Base-by-base conservation (phyloP, 1,140 invertebrate genomes). In the Planococcus citri region DNA sequence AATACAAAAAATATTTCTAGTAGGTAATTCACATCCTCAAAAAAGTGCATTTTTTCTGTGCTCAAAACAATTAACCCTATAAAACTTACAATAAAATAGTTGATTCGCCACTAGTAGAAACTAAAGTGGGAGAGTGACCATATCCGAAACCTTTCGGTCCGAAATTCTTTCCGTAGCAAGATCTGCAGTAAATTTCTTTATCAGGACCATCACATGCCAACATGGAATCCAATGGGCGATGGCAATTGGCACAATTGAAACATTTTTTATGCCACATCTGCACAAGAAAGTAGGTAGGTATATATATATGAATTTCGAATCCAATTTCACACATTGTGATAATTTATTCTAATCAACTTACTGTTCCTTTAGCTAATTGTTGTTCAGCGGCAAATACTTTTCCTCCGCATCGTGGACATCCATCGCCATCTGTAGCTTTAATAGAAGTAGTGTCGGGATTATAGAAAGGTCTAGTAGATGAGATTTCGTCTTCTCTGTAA, bases 201-300 rank as follows among this genome's bases (percentile, higher is more conserved):
- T 94, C 90, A 68, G 92, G 91, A 12, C 90, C 91, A 75, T 94
- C 92, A 76, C 90, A 93, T 61, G 91, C 91, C 69, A 91, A 78
- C 82, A 92, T 88, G 0, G 94, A 97, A 78, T 98, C 96, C 72
- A 98, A 79, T 38, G 95, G 91, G 73, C 95, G 88, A 76, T 94
- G 91, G 77, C 96, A 99, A 77, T 92, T 89, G 69, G 85, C 83
- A 76, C 93, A 96, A 79, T 88, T 93, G 83, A 94, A 96, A 80
- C 93, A 96, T 76, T 88, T 90, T 80, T 92, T 94, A 81, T 96
- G 94, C 92, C 93, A 96, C 86, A 92, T 91, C 85, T 90, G 74
- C 33, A 68, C n/a, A n/a, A n/a, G n/a, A n/a, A 38, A 14, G 22
- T 27, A 22, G 27, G 41, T 4, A 27, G 58, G 12, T 6, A 33